Evolutionary conservation across 2,888 invertebrate genomes (phyloP), one percentile per base, ranked within the genome.

Genomic region (Parelbella ahira): DNA sequence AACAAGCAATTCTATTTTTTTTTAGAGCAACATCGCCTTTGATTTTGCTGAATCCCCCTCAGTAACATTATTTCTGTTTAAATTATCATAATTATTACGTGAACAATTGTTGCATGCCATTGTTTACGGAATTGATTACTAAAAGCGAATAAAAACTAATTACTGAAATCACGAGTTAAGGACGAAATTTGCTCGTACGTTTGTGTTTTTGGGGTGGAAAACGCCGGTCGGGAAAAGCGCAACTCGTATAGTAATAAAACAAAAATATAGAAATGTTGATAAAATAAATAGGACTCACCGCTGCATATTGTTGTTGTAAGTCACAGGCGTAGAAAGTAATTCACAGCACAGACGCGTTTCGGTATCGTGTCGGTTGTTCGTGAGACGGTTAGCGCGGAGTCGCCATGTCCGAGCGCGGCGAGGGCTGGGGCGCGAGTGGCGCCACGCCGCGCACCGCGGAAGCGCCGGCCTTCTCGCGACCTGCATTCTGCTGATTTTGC

Each of bases 391-490:
- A 56, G 48, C 53, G 55, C 54, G 51, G 50, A 50, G 34, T 27
- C 47, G 56, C 57, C 83, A 79, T 77, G 78, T 75, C 68, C 74
- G 71, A 50, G 48, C 75, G 66, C 60, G 63, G 65, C 73, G 78
- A 64, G 63, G 68, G 65, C 60, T 64, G 55, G 60, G 58, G 61
- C 80, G 75, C 82, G 82, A 84, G 69, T 83, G 82, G 47, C 45
- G 33, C 37, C 38, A 44, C 38, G 45, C 38, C 45, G 45, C 39
- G 38, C 51, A 46, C 45, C 51, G 53, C 53, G 49, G 51, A 49
- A 44, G 23, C 21, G 23, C 38, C 52, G 53, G 49, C 58, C 56
- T 54, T 53, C 55, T 49, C 47, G 50, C 56, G 53, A 49, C 54
- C 51, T 57, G 57, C 61, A 58, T 57, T 58, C 51, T 53, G 54